Evolutionary conservation across 2,797 vertebrate genomes (phyloP), one percentile per base, ranked within the genome.

Genomic region (Micrastur ruficollis): DNA sequence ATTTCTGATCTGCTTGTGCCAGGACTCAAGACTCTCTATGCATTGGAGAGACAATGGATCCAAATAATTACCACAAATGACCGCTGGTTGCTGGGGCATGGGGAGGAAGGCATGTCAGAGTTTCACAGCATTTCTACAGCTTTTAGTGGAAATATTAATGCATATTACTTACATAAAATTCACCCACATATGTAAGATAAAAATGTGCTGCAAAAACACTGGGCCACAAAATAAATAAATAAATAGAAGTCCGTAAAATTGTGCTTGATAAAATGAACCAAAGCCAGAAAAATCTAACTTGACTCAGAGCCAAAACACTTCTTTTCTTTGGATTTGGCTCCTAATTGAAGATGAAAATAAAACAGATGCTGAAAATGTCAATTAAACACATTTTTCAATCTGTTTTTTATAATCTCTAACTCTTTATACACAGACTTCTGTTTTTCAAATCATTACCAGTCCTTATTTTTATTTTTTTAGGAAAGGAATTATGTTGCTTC

Each of bases 291-390:
- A 93, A 93, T 44, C 71, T 91, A 81, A 89, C 53, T 95, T 97
- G 95, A 65, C 32, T 90, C 31, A 40, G 32, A 92, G 72, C 75
- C 91, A 96, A 94, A 92, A 91, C 86, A 76, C 34, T 93, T 93
- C 8, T 91, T 90, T 95, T 91, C 80, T 86, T 96, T 85, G 72
- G 49, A 95, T 91, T 95, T 95, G 31, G 56, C 26, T 95, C 44
- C 53, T 95, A 94, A 95, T 81, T 96, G 91, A 91, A 93, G 83
- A 90, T 68, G 72, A 96, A 86, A 97, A 94, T 73, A 97, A 95
- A 86, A 91, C 83, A 96, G 92, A 81, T 76, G 79, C 63, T 95
- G 76, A 71, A 94, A 94, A 96, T 91, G 71, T 90, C 93, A 96
- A 65, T 92, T 96, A 93, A 95, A 65, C 68, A 83, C 23, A 27